Evolutionary conservation across 2,888 invertebrate genomes (phyloP).

Genomic region (Drosophila macrothrix): DNA sequence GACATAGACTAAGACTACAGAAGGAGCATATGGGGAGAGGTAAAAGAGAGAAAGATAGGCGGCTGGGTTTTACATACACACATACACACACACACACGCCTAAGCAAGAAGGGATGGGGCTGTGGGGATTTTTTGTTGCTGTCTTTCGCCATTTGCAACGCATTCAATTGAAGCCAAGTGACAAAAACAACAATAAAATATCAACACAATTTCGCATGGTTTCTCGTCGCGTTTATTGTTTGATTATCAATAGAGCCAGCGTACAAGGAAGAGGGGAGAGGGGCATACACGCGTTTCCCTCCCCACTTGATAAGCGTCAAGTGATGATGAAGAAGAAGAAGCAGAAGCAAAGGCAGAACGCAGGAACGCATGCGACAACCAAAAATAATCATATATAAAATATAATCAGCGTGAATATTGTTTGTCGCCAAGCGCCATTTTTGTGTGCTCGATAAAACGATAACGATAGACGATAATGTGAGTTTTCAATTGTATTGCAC

Average conservation of each 20-base stretch:
- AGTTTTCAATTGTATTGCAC: neutral
- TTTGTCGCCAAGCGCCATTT: constrained; percentile 21
- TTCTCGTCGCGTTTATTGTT: constrained; percentile 66
- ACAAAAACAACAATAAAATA: constrained; percentile 28
- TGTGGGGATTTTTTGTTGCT: constrained; percentile 7
- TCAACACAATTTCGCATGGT: constrained; percentile 51
- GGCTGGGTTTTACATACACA: constrained; percentile 30
- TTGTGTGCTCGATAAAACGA: constrained; percentile 44
- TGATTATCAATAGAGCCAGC: constrained; percentile 68
- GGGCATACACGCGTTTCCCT: neutral
- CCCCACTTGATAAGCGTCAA: constrained; percentile 28
- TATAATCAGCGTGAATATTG: constrained; percentile 33
- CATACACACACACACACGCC: constrained; percentile 14
- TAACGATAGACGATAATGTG: constrained; percentile 25
- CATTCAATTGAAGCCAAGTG: constrained; percentile 52
- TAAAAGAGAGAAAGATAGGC: constrained; percentile 37
- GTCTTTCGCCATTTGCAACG: constrained; percentile 24
- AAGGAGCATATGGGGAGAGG: neutral
- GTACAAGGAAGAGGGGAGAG: constrained; percentile 8
- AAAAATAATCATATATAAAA: constrained; percentile 6
- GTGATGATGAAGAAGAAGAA: constrained; percentile 19
- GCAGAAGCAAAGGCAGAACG: neutral
- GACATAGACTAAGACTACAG: constrained; percentile 4
- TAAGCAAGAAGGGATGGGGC: neutral
- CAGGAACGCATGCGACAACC: neutral